Evolutionary conservation across 2,113 vertebrate genomes (phyloP).

Genomic region (Athene cunicularia): DNA sequence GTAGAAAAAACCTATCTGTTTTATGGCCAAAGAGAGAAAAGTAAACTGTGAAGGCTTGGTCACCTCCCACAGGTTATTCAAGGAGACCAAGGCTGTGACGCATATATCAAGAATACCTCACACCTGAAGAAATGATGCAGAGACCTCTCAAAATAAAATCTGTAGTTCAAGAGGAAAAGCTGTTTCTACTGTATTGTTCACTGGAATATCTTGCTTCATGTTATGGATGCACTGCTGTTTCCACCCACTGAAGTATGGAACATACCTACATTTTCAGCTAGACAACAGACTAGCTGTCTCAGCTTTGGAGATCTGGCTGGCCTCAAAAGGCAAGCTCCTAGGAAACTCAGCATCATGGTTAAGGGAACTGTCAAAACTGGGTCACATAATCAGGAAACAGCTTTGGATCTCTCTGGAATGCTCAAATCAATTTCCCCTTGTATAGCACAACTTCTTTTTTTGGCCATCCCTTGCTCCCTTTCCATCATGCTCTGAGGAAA

Average conservation of each 20-base stretch:
- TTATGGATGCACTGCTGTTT: not conserved
- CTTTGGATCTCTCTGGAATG: not conserved
- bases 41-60: not conserved
- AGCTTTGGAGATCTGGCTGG: not conserved
- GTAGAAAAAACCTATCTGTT: not conserved
- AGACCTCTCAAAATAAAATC: not conserved
- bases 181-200: not conserved
- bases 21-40: not conserved
- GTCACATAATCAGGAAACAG: not conserved
- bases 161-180: not conserved
- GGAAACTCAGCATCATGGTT: constrained; percentile 20
- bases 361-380: not conserved
- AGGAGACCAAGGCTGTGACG: not conserved
- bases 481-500: not conserved
- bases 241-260: not conserved
- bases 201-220: not conserved
- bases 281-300: not conserved
- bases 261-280: not conserved
- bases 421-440: not conserved
- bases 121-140: not conserved
- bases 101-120: not conserved
- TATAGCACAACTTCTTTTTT: not conserved
- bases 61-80: not conserved
- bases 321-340: not conserved
- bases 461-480: not conserved